Conservation (phyloP, 2,797 vertebrate species). For the Rhabdophis nuchalis region DNA sequence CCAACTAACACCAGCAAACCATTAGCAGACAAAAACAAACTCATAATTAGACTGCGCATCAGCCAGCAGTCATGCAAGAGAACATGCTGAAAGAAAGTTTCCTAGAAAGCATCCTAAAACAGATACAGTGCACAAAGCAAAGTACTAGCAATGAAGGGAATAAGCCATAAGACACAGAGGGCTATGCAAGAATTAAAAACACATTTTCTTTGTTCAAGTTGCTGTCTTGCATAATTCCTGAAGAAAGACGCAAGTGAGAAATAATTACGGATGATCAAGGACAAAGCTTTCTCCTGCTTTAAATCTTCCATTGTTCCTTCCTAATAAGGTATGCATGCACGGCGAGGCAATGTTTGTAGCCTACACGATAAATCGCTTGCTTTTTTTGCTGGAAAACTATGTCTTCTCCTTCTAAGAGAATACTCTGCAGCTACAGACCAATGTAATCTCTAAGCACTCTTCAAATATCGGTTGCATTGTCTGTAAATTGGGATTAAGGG, state of each 20-base stretch:
- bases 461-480: background rate
- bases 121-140: background rate
- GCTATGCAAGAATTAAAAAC: background rate
- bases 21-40: background rate
- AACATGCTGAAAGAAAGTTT: background rate
- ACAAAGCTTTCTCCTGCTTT: background rate
- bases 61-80: background rate
- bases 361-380: background rate
- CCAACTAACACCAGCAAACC: background rate
- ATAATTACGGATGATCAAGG: background rate
- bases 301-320: background rate
- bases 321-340: background rate
- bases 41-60: background rate
- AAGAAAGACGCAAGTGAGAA: background rate
- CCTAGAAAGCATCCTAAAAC: background rate
- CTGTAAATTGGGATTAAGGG: background rate
- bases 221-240: background rate
- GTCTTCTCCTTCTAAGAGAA: background rate
- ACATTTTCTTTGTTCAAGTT: background rate
- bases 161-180: background rate
- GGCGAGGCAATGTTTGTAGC: background rate
- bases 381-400: background rate
- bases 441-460: background rate
- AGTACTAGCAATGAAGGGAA: background rate
- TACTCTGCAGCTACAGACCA: background rate